These are phyloP conservation scores for Trissoscelio sp. DNA, from an alignment of 2,888 invertebrate species.

Conservation along the genomic window DNA sequence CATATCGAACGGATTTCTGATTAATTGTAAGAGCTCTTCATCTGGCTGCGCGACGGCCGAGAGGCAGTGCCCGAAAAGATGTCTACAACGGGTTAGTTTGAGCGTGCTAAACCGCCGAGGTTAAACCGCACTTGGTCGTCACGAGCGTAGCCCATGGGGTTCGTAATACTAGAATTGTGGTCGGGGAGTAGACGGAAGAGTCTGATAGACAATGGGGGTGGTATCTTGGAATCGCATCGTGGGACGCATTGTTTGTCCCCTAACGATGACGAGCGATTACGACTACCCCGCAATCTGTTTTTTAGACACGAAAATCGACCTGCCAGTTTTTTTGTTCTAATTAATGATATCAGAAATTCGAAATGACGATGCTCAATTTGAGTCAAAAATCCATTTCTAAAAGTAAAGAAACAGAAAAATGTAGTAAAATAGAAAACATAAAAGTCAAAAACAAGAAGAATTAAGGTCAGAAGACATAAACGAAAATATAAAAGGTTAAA, in stretches of 20 bases:
- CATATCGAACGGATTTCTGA: constrained; percentile 51
- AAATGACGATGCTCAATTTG: neutral
- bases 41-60: neutral
- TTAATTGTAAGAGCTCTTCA: constrained; percentile 62
- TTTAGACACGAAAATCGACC: constrained; percentile 48
- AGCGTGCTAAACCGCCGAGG: constrained; percentile 80
- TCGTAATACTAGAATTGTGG: constrained; percentile 68
- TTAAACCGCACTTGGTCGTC: constrained; percentile 81
- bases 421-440: no score
- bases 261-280: constrained; percentile 79
- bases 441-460: no score
- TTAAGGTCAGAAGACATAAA: no score
- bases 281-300: constrained; percentile 71
- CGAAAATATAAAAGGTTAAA: no score
- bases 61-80: constrained; percentile 59
- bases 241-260: constrained; percentile 80
- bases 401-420: no score
- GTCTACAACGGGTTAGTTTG: constrained; percentile 80
- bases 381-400: no score
- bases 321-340: neutral
- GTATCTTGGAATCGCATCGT: constrained; percentile 80
- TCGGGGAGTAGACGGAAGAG: constrained; percentile 59
- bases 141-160: constrained; percentile 72
- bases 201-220: constrained; percentile 80
- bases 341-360: neutral